Percentiles rank a stretch among this genome's conserved stretches.
These are phyloP conservation scores for Synergus japonicus DNA, from an alignment of 2,888 invertebrate genomes.

Conservation along the genomic window DNA sequence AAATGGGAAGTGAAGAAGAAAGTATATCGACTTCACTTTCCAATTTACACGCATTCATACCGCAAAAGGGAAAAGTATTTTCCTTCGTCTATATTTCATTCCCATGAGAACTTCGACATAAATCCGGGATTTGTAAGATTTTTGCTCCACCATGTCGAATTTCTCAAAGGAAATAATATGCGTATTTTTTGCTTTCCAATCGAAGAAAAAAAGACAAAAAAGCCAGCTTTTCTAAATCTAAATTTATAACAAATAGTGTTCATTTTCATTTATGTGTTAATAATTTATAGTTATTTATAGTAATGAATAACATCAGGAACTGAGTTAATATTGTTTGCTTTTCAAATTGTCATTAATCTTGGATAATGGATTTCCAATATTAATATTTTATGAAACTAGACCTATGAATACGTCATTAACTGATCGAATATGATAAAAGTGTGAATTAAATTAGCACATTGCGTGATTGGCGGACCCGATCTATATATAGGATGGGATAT, in stretches of 20 bases:
- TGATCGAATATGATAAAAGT: constrained; percentile 1
- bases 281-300: too few relatives aligned
- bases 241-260: too few relatives aligned
- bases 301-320: not conserved
- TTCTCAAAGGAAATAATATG: not conserved
- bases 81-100: not conserved
- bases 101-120: not conserved
- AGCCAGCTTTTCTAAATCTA: too few relatives aligned
- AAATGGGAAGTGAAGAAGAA: not conserved
- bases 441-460: not conserved
- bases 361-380: not conserved
- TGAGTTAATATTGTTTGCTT: not conserved
- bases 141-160: not conserved
- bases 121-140: not conserved
- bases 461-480: not conserved
- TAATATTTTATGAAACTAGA: not conserved
- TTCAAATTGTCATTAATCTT: not conserved
- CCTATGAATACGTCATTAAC: not conserved
- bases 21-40: not conserved
- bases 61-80: not conserved
- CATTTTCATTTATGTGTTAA: too few relatives aligned
- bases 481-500: not conserved
- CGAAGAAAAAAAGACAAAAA: not conserved
- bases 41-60: not conserved
- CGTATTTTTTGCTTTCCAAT: not conserved